Base-by-base conservation (phyloP, 2,113 vertebrate species). In the Choloepus hoffmanni region DNA sequence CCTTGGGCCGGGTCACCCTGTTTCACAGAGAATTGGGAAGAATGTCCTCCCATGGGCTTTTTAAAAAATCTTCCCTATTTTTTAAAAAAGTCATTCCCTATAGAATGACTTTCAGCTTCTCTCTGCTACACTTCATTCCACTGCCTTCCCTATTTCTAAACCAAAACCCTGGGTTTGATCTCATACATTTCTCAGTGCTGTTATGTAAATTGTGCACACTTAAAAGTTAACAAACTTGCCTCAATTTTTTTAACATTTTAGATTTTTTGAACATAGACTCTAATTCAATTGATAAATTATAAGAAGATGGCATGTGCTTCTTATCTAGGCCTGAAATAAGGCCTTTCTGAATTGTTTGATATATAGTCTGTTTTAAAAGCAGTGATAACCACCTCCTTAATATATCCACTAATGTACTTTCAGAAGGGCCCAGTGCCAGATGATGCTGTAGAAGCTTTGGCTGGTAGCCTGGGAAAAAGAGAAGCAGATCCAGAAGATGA, bases 381-480 rank as follows among this genome's bases (percentile, higher is more conserved):
- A 53, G 13, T 65, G 70, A 82, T 62, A 85, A 45, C 36, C 28
- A 15, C 30, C 70, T 50, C 55, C 82, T 89, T 33, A 26, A 21
- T 53, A 9, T 95, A 3, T 68, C 85, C 33, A 5, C 14, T 8
- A 19, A 0, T n/a, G 36, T 91, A 13, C 30, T 78, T 96, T 1
- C 81, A 98, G 98, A 95, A 96, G 78, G 81, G 70, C 86, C 18
- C 3, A 0, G 53, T 82, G 21, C 48, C 97, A 19, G 97, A 96
- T 14, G 98, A 98, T 63, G 97, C 97, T 4, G 84, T 98, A 1
- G 98, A 99, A 88, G 96, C 97, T 77, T 97, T 99, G 96, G 98
- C 98, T 63, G 97, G 97, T 7, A 98, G 98, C 94, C 95, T 98
- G 13, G 98, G 97, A n/a, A 94, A 96, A 84, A 98, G 13, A 23